Conservation (phyloP, 2,888 invertebrate genomes). For the Lamproptera curius region DNA sequence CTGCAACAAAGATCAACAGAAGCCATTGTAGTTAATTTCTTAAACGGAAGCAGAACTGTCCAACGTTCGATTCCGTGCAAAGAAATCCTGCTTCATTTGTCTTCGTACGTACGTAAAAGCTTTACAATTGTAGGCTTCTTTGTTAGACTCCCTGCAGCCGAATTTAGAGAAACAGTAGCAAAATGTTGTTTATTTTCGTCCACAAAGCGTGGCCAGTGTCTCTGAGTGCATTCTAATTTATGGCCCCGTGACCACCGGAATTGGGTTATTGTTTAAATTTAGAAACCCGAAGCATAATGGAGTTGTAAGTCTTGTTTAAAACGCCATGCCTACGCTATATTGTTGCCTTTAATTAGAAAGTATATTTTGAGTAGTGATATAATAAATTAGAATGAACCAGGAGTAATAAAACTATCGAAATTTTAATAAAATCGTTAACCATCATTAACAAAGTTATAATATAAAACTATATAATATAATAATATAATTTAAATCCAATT, state of each 20-base stretch:
- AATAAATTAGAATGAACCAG: too few relatives aligned
- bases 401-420: too few relatives aligned
- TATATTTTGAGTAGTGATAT: too few relatives aligned
- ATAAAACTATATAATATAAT: too few relatives aligned
- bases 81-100: conserved; percentile 55
- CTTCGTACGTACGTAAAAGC: conserved; percentile 63
- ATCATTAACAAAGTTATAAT: too few relatives aligned
- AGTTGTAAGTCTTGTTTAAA: conserved; percentile 29
- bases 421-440: too few relatives aligned
- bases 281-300: conserved; percentile 41
- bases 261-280: conserved; percentile 63
- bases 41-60: conserved; percentile 57
- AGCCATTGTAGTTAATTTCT: conserved; percentile 54
- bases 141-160: conserved; percentile 59
- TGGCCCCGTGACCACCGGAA: conserved; percentile 56
- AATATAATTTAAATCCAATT: too few relatives aligned
- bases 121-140: conserved; percentile 53
- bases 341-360: neutral
- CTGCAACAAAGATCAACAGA: conserved; percentile 51
- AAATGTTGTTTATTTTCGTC: conserved; percentile 74
- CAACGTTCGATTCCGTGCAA: conserved; percentile 49
- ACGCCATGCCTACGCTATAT: conserved; percentile 38
- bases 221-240: conserved; percentile 61
- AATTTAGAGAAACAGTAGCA: conserved; percentile 60
- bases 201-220: conserved; percentile 61